Conservation (phyloP, 2,113 vertebrate genomes). For the Sigmodon hispidus region DNA sequence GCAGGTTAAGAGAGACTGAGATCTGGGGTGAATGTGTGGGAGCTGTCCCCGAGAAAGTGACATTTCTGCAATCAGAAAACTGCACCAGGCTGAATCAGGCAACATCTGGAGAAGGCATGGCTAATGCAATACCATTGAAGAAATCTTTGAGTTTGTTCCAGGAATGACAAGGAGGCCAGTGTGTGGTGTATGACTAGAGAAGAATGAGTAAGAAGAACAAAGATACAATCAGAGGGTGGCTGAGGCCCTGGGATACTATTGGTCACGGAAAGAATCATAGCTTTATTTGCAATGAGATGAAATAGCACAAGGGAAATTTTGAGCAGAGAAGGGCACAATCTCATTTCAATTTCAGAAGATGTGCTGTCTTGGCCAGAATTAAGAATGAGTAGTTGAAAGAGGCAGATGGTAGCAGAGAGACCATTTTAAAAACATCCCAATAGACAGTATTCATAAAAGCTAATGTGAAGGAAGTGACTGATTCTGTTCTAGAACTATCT, state of each 20-base stretch:
- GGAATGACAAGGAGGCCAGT: not conserved
- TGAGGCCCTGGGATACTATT: not conserved
- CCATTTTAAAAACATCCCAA: not conserved
- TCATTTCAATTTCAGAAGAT: conserved; percentile 10
- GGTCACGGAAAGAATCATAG: not conserved
- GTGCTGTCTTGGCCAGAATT: not conserved
- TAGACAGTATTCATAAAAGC: not conserved
- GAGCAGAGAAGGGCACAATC: not conserved
- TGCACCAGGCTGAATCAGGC: not conserved
- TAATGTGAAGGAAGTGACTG: not conserved
- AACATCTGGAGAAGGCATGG: not conserved
- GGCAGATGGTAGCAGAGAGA: not conserved
- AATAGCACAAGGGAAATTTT: not conserved
- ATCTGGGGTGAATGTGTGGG: not conserved
- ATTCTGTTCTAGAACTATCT: not conserved
- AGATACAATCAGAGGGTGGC: not conserved
- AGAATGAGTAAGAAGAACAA: not conserved
- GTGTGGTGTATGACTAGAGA: not conserved
- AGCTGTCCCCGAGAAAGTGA: not conserved
- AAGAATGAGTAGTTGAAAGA: not conserved
- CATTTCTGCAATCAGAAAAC: not conserved
- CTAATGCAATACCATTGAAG: not conserved
- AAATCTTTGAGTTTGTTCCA: not conserved
- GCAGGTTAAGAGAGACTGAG: not conserved
- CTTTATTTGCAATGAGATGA: not conserved